phyloP scores from a whole-genome alignment of 2,797 vertebrate genomes.

The Parotocinclus haroldoi region DNA sequence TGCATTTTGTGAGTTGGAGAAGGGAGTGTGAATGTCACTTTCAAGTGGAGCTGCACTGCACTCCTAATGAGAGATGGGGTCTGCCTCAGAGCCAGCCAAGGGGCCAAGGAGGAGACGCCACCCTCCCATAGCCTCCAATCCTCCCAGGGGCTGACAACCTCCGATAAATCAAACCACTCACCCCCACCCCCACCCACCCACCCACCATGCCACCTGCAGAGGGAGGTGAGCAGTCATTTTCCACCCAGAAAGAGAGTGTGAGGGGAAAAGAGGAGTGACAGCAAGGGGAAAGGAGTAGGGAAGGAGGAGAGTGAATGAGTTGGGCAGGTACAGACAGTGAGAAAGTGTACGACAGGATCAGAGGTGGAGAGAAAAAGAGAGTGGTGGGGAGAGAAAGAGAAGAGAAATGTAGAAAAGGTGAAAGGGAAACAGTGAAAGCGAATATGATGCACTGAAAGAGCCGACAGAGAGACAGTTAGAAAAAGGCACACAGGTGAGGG shows the following conservation, averaged over 20 bases:
- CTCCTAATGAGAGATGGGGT: constrained; percentile 83
- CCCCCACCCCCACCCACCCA: constrained; percentile 71
- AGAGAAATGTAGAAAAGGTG: constrained; percentile 23
- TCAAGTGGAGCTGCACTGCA: constrained; percentile 77
- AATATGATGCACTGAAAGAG: constrained; percentile 5
- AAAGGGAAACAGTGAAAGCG: constrained; percentile 20
- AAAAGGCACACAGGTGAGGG: neutral
- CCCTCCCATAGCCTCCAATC: constrained; percentile 67
- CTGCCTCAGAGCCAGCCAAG: constrained; percentile 79
- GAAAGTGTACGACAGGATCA: constrained; percentile 28
- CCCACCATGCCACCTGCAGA: constrained; percentile 72
- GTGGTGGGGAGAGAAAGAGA: constrained; percentile 12
- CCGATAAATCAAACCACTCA: constrained; percentile 85
- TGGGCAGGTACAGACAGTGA: constrained; percentile 30
- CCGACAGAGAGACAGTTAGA: neutral
- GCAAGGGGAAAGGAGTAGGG: constrained; percentile 48
- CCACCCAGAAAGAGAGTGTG: constrained; percentile 63
- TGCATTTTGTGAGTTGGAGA: constrained; percentile 62
- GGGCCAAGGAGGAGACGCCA: constrained; percentile 80
- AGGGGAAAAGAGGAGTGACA: constrained; percentile 52
- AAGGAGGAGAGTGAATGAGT: constrained; percentile 10
- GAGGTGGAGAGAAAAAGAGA: constrained; percentile 24
- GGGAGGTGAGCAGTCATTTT: constrained; percentile 82
- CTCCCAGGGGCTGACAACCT: constrained; percentile 83
- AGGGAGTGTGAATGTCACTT: constrained; percentile 81